Base-by-base conservation (phyloP, 2,113 vertebrate species). In the Oncorhynchus keta region DNA sequence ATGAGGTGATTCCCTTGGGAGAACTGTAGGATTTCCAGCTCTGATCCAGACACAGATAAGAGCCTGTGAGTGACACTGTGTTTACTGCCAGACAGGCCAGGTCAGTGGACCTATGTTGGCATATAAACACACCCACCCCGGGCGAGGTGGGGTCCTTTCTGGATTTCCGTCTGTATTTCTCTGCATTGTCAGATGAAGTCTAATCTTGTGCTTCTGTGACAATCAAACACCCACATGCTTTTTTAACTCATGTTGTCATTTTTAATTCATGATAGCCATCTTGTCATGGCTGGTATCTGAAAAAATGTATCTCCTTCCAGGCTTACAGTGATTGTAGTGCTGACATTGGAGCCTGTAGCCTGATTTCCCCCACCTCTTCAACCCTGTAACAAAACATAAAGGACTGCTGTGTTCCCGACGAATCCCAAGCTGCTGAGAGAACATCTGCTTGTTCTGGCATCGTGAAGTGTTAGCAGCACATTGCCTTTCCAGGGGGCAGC, bases 401-500 rank as follows among this genome's bases (percentile, higher is more conserved):
- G n/a, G 68, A 78, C 48, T 39, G 74, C 76, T 81, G 64, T 85
- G 80, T 87, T 83, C 61, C 20, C 45, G 24, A 45, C 2, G 39
- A 45, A 45, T 45, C 39, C 39, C 39, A 45, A 9, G 61, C 70
- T 73, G 61, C 65, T n/a, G 74, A 28, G 20, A 84, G 75, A 75
- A 84, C 35, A 76, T 84, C 20, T 22, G 69, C 32, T 76, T 66
- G 16, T 80, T 57, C 51, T 32, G 26, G 49, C 61, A 45, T 8
- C 2, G 39, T 11, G 16, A 74, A 68, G 70, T 39, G 35, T 72
- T 45, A 73, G 65, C 81, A 69, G 39, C 13, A 16, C 61, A 7
- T 16, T 71, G 30, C 22, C 69, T 69, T 57, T 66, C 76, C 78
- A 26, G 67, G 35, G 35, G 71, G 57, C 24, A 69, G 68, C 8